These are phyloP conservation scores for Aphidius gifuensis DNA, from an alignment of 1,140 invertebrate species.

Conservation along the genomic window DNA sequence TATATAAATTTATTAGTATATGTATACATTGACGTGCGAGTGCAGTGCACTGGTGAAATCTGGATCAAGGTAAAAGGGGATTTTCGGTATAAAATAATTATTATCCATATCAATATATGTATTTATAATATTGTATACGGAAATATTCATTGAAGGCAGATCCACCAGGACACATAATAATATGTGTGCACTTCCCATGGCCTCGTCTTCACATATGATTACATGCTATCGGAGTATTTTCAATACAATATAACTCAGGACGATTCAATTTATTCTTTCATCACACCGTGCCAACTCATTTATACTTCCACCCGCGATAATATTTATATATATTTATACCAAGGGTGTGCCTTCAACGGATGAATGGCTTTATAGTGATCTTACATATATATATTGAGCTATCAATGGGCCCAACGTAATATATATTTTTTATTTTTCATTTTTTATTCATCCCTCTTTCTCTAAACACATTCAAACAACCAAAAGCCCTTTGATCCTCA, in stretches of 20 bases:
- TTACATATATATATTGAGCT: conserved; percentile 7
- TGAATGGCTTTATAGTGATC: conserved; percentile 8
- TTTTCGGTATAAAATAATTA: conserved; percentile 8
- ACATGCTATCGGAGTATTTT: conserved; percentile 8
- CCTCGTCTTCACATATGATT: conserved; percentile 6
- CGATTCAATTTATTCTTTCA: conserved; percentile 12
- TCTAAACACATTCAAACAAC: background rate
- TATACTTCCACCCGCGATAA: conserved; percentile 10
- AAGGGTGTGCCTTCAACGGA: background rate
- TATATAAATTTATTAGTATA: background rate
- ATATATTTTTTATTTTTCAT: background rate
- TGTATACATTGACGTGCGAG: background rate
- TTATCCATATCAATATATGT: conserved; percentile 7
- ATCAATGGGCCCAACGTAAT: conserved; percentile 8
- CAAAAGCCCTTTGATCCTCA: conserved; percentile 15
- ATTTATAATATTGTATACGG: background rate
- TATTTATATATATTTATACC: background rate
- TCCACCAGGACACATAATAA: conserved; percentile 34
- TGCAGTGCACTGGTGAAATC: background rate
- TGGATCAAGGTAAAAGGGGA: background rate
- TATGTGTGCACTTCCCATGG: conserved; percentile 48
- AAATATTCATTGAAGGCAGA: background rate
- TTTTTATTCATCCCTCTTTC: conserved; percentile 1
- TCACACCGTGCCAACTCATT: conserved; percentile 5
- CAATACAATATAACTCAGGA: conserved; percentile 7